These are phyloP conservation scores for Coccyzus lansbergi DNA, from an alignment of 2,797 vertebrate species.

Conservation along the genomic window DNA sequence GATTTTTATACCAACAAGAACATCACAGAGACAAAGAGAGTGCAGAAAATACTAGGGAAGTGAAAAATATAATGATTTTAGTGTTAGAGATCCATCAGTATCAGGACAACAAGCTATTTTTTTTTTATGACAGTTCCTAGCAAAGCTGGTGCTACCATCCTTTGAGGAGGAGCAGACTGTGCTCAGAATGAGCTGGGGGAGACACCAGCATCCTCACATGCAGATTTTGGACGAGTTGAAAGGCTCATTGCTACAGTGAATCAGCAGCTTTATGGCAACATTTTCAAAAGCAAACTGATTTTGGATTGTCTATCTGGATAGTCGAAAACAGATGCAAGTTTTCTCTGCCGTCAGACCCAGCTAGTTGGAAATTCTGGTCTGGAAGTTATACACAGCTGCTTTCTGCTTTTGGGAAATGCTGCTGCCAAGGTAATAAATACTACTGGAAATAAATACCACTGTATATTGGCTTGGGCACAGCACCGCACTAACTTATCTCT, in stretches of 20 bases:
- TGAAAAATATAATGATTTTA: conserved; percentile 6
- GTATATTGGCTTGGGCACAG: conserved; percentile 24
- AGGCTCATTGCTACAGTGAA: background rate
- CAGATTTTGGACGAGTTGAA: background rate
- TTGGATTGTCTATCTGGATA: background rate
- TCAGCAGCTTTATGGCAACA: background rate
- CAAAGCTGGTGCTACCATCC: background rate
- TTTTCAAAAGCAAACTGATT: background rate
- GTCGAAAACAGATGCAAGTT: conserved; percentile 7
- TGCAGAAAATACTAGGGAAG: background rate
- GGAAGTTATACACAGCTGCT: conserved; percentile 1
- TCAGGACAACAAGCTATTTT: background rate
- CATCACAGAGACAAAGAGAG: background rate
- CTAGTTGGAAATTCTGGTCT: conserved; percentile 32
- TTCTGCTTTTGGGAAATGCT: conserved; percentile 50
- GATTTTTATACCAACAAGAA: background rate
- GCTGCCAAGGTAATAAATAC: conserved; percentile 43
- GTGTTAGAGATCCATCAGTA: background rate
- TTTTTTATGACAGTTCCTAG: background rate
- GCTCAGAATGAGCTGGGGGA: background rate
- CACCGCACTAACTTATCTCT: conserved; percentile 30
- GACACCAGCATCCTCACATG: background rate
- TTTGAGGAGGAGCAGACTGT: background rate
- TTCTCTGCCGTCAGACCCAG: background rate
- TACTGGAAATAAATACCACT: conserved; percentile 20